phyloP scores from a whole-genome alignment of 2,113 vertebrate species.

The Perognathus longimembris region DNA sequence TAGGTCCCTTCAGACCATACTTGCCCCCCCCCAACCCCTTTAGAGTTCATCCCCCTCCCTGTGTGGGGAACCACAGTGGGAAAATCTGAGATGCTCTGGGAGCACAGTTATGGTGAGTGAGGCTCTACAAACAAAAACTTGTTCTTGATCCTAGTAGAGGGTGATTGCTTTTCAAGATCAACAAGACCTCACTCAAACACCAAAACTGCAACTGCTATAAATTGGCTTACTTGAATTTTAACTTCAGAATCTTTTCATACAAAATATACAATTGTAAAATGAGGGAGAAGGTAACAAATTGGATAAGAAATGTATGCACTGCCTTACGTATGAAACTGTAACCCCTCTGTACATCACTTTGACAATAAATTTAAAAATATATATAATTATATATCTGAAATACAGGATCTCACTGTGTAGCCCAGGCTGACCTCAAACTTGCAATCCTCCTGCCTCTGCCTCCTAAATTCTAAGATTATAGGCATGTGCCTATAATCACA shows the following conservation, averaged over 20 bases:
- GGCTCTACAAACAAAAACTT: background rate
- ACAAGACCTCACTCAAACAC: background rate
- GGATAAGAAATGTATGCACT: too few species aligned
- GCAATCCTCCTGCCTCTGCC: too few species aligned
- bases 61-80: background rate
- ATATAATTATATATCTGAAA: background rate
- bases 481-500: too few species aligned
- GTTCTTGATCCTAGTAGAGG: background rate
- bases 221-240: constrained; percentile 39
- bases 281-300: too few species aligned
- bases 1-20: background rate
- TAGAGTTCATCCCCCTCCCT: background rate
- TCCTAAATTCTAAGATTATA: too few species aligned
- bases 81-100: background rate
- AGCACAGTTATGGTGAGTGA: background rate
- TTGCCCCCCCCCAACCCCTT: background rate
- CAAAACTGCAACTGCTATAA: constrained; percentile 11
- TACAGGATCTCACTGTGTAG: too few species aligned
- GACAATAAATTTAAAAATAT: too few species aligned
- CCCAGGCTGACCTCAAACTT: too few species aligned
- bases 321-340: too few species aligned
- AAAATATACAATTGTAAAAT: too few species aligned
- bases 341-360: too few species aligned
- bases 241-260: constrained; percentile 11
- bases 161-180: background rate